Evolutionary conservation across 2,113 vertebrate genomes (phyloP), one percentile per base, ranked within the genome.

Genomic region (Pachyramphus minor): DNA sequence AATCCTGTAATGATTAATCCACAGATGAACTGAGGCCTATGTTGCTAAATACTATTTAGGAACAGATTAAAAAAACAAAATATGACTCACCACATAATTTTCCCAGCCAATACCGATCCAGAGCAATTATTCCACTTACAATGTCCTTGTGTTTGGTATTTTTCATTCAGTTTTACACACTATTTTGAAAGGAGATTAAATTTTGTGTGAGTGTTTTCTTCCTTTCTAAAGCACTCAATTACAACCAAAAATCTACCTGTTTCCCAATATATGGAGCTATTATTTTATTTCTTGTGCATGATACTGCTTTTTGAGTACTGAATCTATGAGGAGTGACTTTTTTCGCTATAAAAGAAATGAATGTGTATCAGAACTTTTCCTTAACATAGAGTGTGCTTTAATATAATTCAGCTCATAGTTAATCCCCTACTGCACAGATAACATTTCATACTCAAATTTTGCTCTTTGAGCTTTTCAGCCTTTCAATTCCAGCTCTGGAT

Each of bases 371-470:
- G 62, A 91, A 71, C 30, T 69, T 92, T 47, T 60, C 58, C 80
- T 75, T 35, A 91, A 68, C 50, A 50, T 3, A n/a, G 28, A 64
- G 8, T 56, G n/a, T 79, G 24, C 89, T 96, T 93, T 94, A 96
- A 95, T 96, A 92, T 93, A 97, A 94, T 92, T 92, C 75, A 91
- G 66, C 87, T 97, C 95, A 67, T 59, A 92, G 93, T 92, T 89
- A 83, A 96, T 90, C 83, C 93, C 90, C 93, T 97, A 66, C 92
- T 95, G 85, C 94, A 97, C 86, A 96, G 75, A 96, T 96, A 95
- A 85, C 91, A 68, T 92, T 97, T 97, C 97, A 86, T 96, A 86
- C 94, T 96, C 91, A 47, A 64, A 73, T 95, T 97, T 92, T 96
- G 41, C 77, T 93, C 93, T 97, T 87, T 96, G 94, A 97, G 82